A percentile compares a stretch with the other conserved stretches of the same genome.
phyloP scores from a whole-genome alignment of 2,113 vertebrate species.

The Xiphophorus couchianus region DNA sequence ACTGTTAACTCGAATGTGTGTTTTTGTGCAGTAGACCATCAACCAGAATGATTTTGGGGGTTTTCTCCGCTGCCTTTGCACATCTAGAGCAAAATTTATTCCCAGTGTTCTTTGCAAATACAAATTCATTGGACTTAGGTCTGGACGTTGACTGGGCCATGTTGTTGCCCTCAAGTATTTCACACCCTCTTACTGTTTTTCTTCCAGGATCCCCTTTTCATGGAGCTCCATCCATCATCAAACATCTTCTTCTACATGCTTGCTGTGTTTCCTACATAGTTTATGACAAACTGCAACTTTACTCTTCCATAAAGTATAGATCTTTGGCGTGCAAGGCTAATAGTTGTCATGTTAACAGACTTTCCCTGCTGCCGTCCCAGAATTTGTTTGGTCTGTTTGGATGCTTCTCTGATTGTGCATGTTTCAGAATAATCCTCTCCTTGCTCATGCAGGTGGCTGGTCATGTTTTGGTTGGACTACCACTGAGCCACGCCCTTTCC shows the following conservation, averaged over 20 bases:
- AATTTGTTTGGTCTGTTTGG: background rate
- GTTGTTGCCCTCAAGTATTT: background rate
- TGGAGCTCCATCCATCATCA: too few species aligned
- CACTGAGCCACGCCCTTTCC: background rate
- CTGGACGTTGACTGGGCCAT: background rate
- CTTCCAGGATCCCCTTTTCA: background rate
- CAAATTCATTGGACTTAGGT: background rate
- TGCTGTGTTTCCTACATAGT: too few species aligned
- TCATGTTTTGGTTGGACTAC: background rate
- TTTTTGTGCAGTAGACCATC: background rate
- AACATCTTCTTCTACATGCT: too few species aligned
- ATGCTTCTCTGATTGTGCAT: background rate
- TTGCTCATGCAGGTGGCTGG: too few species aligned
- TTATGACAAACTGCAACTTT: too few species aligned
- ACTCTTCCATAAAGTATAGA: too few species aligned
- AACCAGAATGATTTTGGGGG: background rate
- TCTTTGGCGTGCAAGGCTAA: too few species aligned
- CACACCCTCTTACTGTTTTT: background rate
- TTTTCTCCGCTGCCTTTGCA: background rate
- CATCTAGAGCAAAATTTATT: background rate
- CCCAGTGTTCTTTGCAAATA: background rate
- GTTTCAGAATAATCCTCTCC: too few species aligned
- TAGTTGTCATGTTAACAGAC: too few species aligned
- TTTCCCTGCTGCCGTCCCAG: background rate
- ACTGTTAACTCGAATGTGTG: background rate